Evolutionary conservation across 2,797 vertebrate genomes (phyloP).

Genomic region (Megalops cyprinoides): DNA sequence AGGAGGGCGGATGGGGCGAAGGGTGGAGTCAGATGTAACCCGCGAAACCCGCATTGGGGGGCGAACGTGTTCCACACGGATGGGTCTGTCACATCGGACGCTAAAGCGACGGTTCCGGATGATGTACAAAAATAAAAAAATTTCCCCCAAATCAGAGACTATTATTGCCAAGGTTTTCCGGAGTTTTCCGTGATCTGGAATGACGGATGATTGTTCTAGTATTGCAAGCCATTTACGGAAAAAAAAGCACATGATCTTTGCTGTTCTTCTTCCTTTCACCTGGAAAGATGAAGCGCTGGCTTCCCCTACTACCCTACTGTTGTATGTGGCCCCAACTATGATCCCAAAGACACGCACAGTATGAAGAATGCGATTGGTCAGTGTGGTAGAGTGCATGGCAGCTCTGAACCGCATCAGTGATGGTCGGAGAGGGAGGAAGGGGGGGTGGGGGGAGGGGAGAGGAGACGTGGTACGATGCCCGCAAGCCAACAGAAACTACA

Average conservation of each 20-base stretch:
- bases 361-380: not conserved
- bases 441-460: not conserved
- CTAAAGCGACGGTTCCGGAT: slow-evolving; percentile 42
- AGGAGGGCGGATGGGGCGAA: not conserved
- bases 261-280: not conserved
- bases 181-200: slow-evolving; percentile 7
- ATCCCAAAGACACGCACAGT: slow-evolving; percentile 12
- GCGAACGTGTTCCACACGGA: slow-evolving; percentile 2
- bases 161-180: slow-evolving; percentile 70
- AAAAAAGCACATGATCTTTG: not conserved
- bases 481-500: slow-evolving; percentile 43
- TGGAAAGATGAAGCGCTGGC: not conserved
- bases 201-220: slow-evolving; percentile 24
- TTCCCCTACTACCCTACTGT: not conserved
- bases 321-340: not conserved
- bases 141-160: slow-evolving; percentile 39
- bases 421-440: not conserved
- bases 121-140: slow-evolving; percentile 39
- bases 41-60: not conserved
- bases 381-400: not conserved
- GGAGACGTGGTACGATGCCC: not conserved
- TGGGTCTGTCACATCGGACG: not conserved
- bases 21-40: slow-evolving; percentile 10
- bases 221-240: slow-evolving; percentile 21
- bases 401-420: not conserved